These are phyloP conservation scores for Gonocerus acuteangulatus DNA, from an alignment of 2,888 invertebrate genomes.

Conservation along the genomic window DNA sequence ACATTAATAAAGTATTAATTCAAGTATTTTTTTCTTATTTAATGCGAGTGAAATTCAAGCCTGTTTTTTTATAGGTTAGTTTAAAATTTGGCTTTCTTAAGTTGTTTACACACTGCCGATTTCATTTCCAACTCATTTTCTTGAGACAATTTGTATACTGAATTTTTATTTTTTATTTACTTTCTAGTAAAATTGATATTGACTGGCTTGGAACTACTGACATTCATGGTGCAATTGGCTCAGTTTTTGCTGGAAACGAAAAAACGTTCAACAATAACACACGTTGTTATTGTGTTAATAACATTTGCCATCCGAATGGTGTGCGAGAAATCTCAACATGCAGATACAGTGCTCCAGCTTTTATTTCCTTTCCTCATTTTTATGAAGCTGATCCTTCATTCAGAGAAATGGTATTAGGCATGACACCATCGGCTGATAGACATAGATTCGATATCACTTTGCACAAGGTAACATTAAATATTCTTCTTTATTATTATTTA, in stretches of 20 bases:
- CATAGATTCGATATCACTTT: slow-evolving; percentile 49
- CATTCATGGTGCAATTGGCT: slow-evolving; percentile 49
- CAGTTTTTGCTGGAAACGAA: slow-evolving; percentile 51
- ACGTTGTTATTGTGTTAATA: slow-evolving; percentile 57
- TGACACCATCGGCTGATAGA: slow-evolving; percentile 42
- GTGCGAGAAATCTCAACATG: slow-evolving; percentile 42
- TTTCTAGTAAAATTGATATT: slow-evolving; percentile 1
- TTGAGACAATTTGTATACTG: too few relatives aligned
- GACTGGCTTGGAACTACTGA: slow-evolving; percentile 2
- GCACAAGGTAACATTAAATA: slow-evolving; percentile 56
- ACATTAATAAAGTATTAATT: too few relatives aligned
- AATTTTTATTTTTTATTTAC: too few relatives aligned
- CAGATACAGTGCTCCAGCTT: slow-evolving; percentile 44
- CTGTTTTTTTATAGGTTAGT: too few relatives aligned
- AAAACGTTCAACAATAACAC: slow-evolving; percentile 65
- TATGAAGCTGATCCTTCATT: slow-evolving; percentile 44
- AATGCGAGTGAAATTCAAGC: too few relatives aligned
- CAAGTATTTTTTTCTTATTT: too few relatives aligned
- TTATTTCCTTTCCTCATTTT: slow-evolving; percentile 47
- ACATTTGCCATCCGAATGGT: slow-evolving; percentile 39
- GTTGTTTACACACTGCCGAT: too few relatives aligned
- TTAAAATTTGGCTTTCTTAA: too few relatives aligned
- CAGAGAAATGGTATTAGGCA: slow-evolving; percentile 42
- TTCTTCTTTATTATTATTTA: background rate
- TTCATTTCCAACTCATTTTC: too few relatives aligned